Evolutionary conservation across 2,113 vertebrate genomes (phyloP), one percentile per base, ranked within the genome.

Genomic region (Dendropsophus ebraccatus): DNA sequence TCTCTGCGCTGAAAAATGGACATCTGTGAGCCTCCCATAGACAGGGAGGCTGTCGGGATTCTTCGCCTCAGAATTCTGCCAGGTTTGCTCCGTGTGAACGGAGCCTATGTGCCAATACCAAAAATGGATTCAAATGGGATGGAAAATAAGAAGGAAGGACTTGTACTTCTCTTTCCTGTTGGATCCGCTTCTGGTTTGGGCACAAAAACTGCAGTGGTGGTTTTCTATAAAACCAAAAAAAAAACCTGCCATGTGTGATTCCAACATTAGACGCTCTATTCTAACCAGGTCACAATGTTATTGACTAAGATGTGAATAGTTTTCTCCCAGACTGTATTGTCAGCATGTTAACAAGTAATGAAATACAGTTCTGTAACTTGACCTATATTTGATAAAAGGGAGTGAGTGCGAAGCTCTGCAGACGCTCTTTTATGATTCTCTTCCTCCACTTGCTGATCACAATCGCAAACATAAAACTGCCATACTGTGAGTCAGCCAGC

Each of bases 401-500:
- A 35, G 37, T 30, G 17, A 70, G 67, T 41, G 35, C 21, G 67
- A 21, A 41, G 67, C 67, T 37, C 65, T 37, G 65, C 30, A 35
- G 65, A 69, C 62, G 21, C 62, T 28, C 23, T 9, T 52, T 30
- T 70, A 10, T 37, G 67, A 41, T 70, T 21, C 37, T 37, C 67
- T 23, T 41, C 67, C 67, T 70, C 23, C 35, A 41, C 67, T 37
- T 23, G 67, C 35, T 23, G 67, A 70, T 70, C 67, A 41, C 67
- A 70, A 37, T 70, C 67, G 41, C 67, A 70, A 70, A 70, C 67
- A 70, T 37, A 70, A 70, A 70, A 70, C 67, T 41, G 35, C 67
- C 67, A 70, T 70, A 70, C 67, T 70, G 67, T 41, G 67, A 70
- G 32, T 70, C 67, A 70, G 67, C 67, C 35, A 41, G 67, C 35